Evolutionary conservation across 2,113 vertebrate genomes (phyloP).

Genomic region (Amazona vittata): DNA sequence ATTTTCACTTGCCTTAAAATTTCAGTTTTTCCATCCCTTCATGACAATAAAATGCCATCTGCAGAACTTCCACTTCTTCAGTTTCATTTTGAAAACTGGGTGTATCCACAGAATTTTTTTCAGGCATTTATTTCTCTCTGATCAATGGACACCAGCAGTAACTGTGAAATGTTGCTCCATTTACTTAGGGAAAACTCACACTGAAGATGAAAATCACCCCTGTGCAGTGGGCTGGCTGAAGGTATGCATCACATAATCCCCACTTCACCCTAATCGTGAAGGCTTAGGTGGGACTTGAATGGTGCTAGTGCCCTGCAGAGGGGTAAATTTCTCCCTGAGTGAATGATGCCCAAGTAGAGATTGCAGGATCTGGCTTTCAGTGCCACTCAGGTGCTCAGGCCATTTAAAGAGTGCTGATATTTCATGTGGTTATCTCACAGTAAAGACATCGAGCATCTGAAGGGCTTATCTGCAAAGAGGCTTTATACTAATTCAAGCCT

Average conservation of each 20-base stretch:
- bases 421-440: background rate
- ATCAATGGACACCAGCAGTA: constrained; percentile 66
- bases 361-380: background rate
- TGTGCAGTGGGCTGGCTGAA: constrained; percentile 70
- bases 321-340: constrained; percentile 58
- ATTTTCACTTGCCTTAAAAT: constrained; percentile 55
- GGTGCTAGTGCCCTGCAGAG: constrained; percentile 68
- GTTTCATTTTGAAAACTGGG: constrained; percentile 54
- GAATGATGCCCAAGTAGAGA: background rate
- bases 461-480: background rate
- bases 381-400: background rate
- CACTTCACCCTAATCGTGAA: constrained; percentile 55
- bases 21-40: constrained; percentile 63
- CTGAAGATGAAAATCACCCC: constrained; percentile 73
- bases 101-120: constrained; percentile 50
- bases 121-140: constrained; percentile 68
- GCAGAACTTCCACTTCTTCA: constrained; percentile 54
- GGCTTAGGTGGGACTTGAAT: constrained; percentile 51
- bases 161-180: constrained; percentile 69
- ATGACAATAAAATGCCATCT: constrained; percentile 59
- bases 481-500: background rate
- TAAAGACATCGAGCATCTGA: background rate
- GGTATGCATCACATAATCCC: constrained; percentile 63
- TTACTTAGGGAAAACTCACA: constrained; percentile 70
- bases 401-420: accelerated